Conservation (phyloP, 2,113 vertebrate genomes). For the Erinaceus europaeus region DNA sequence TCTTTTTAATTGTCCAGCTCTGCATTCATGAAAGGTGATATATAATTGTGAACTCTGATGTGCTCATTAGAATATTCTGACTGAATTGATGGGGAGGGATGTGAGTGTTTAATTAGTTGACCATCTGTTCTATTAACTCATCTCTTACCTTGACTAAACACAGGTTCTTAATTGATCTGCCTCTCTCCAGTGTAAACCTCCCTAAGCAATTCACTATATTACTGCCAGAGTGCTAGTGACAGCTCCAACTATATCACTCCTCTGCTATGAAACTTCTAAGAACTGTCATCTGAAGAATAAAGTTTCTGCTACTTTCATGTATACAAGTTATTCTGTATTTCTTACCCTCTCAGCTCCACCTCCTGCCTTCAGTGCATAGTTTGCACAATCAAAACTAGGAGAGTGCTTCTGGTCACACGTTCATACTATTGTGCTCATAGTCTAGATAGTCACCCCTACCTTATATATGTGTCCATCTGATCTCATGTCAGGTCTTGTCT, state of each 20-base stretch:
- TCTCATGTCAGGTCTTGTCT: neutral
- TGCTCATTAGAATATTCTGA: constrained; percentile 1
- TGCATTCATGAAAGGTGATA: neutral
- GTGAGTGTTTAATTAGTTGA: constrained; percentile 46
- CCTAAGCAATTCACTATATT: neutral
- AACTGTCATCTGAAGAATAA: neutral
- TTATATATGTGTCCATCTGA: fast-evolving
- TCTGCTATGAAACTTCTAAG: neutral
- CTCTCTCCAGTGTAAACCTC: neutral
- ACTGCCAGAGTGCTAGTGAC: neutral
- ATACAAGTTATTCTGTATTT: neutral
- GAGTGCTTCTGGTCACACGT: too few species aligned
- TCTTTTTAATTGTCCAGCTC: neutral
- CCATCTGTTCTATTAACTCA: constrained; percentile 46
- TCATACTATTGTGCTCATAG: neutral
- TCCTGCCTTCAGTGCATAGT: neutral
- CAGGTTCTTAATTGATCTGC: neutral
- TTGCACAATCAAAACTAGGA: neutral
- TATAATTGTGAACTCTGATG: neutral
- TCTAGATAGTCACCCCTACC: neutral
- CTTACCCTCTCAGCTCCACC: neutral
- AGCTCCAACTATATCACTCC: fast-evolving
- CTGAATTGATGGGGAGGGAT: neutral
- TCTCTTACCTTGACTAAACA: constrained; percentile 20
- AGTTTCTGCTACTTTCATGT: neutral